phyloP scores from a whole-genome alignment of 2,888 invertebrate genomes.

The Ptychoptera albimana region DNA sequence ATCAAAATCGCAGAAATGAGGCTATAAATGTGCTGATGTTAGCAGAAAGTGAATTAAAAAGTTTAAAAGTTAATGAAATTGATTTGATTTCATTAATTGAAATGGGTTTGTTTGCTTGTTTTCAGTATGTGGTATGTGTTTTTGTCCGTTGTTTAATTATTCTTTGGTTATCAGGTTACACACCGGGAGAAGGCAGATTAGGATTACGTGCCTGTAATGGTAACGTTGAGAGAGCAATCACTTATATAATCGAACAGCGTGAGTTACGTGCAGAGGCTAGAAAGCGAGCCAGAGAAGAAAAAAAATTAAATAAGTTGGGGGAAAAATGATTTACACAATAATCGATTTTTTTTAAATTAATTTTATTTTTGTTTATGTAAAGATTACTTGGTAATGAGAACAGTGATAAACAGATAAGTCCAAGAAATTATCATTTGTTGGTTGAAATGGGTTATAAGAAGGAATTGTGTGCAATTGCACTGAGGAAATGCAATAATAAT shows the following conservation, averaged over 20 bases:
- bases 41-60: slow-evolving; percentile 47
- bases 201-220: slow-evolving; percentile 46
- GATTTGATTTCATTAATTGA: slow-evolving; percentile 36
- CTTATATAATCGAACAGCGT: slow-evolving; percentile 42
- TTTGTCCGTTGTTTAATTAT: slow-evolving; percentile 15
- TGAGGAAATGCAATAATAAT: slow-evolving; percentile 50
- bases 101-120: slow-evolving; percentile 36
- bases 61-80: slow-evolving; percentile 41
- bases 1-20: slow-evolving; percentile 51
- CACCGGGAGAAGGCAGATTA: slow-evolving; percentile 47
- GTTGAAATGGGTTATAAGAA: slow-evolving; percentile 53
- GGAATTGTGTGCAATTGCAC: slow-evolving; percentile 40
- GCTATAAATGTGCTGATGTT: slow-evolving; percentile 41
- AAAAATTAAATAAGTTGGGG: slow-evolving; percentile 22
- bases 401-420: slow-evolving; percentile 21
- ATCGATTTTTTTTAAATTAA: neutral
- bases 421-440: slow-evolving; percentile 31
- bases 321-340: slow-evolving; percentile 2
- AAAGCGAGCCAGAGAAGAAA: slow-evolving; percentile 35
- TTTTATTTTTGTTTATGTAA: neutral
- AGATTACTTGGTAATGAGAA: neutral
- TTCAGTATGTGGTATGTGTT: slow-evolving; percentile 11
- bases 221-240: slow-evolving; percentile 43
- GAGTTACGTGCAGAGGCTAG: slow-evolving; percentile 34
- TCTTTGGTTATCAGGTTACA: slow-evolving; percentile 38